Conservation (phyloP, 1,140 invertebrate genomes). For the Leptonema lineaticorne region DNA sequence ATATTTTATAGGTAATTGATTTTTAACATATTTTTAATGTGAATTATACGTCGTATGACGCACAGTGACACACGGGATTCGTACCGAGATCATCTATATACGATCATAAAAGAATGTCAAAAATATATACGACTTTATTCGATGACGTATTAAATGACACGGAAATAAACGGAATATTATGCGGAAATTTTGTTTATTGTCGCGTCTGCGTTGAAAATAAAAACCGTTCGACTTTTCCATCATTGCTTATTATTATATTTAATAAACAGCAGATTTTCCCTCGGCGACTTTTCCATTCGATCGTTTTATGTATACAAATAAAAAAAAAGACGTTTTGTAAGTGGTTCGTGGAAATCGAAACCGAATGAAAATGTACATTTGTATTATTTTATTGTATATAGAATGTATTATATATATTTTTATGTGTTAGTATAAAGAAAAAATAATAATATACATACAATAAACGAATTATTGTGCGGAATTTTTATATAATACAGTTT, state of each 20-base stretch:
- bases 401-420: background rate
- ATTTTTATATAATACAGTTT: too few species aligned
- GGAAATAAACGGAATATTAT: background rate
- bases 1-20: too few species aligned
- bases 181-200: conserved; percentile 1
- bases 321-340: background rate
- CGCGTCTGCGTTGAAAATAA: background rate
- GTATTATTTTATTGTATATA: too few species aligned
- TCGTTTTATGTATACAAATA: conserved; percentile 12
- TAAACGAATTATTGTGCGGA: background rate
- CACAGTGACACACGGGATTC: too few species aligned
- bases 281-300: background rate
- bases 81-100: too few species aligned
- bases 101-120: too few species aligned
- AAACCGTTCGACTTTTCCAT: conserved; percentile 8
- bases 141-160: background rate
- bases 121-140: too few species aligned
- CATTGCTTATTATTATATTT: background rate
- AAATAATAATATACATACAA: background rate
- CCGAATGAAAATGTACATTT: too few species aligned
- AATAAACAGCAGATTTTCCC: conserved; percentile 18
- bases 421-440: background rate
- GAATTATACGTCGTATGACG: too few species aligned
- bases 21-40: too few species aligned
- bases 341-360: too few species aligned